Conservation (phyloP, 2,113 vertebrate species). For the Catharus fuscescens region DNA sequence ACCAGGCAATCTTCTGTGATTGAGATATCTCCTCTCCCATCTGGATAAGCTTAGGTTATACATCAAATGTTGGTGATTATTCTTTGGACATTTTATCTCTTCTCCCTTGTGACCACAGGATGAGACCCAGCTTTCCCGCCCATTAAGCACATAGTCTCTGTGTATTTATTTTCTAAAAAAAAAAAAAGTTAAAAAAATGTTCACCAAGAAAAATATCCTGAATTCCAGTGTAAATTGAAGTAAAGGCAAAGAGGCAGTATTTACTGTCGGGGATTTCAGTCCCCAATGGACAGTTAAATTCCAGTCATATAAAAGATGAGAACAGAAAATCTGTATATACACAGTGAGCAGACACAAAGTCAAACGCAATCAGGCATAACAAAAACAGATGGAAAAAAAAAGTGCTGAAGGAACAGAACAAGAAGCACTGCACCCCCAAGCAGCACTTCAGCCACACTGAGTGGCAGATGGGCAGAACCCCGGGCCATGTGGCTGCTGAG, state of each 20-base stretch:
- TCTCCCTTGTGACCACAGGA: not conserved
- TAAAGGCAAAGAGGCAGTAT: not conserved
- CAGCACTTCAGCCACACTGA: not conserved
- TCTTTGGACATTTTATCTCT: not conserved
- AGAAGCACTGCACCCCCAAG: not conserved
- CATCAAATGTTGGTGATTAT: not conserved
- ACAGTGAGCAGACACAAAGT: not conserved
- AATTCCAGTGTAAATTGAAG: not conserved
- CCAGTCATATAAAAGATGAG: not conserved
- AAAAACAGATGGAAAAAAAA: not conserved
- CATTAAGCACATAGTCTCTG: not conserved
- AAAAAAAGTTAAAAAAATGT: not conserved
- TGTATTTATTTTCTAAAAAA: not conserved
- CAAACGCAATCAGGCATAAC: not conserved
- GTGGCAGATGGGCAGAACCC: not conserved
- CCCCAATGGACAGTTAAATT: not conserved
- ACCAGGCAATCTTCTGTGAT: not conserved
- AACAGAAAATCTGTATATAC: not conserved
- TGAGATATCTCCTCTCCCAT: not conserved
- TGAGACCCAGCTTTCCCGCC: not conserved
- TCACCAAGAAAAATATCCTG: not conserved
- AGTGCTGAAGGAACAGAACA: not conserved
- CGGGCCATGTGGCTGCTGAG: not conserved
- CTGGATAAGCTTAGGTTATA: not conserved
- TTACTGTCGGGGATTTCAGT: not conserved